Conservation (phyloP, 2,797 vertebrate species). For the Crax fasciolata region DNA sequence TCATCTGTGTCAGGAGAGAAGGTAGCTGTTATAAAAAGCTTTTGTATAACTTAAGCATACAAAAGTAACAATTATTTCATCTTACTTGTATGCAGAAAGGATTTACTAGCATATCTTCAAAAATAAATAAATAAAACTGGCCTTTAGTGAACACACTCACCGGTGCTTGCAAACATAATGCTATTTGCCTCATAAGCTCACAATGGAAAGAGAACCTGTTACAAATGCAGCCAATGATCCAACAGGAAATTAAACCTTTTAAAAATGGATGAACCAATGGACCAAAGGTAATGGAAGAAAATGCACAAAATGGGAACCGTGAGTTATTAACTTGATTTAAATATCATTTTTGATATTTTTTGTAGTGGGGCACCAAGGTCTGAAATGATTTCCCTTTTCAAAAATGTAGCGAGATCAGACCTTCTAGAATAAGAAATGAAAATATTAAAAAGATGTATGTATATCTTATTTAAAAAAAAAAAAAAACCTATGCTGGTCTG, state of each 20-base stretch:
- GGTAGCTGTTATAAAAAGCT: neutral
- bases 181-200: conserved; percentile 55
- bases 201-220: conserved; percentile 58
- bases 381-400: conserved; percentile 35
- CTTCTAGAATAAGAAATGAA: neutral
- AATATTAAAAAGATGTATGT: neutral
- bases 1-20: neutral
- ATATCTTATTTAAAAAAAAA: neutral
- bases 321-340: conserved; percentile 73
- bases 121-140: too few relatives aligned
- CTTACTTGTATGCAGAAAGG: neutral
- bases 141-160: conserved; percentile 1
- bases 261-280: conserved; percentile 75
- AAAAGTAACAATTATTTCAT: conserved; percentile 6
- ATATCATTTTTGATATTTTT: conserved; percentile 51
- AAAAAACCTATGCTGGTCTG: neutral
- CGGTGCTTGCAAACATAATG: conserved; percentile 43
- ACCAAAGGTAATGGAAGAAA: conserved; percentile 72
- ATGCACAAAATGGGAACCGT: conserved; percentile 48
- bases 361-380: neutral
- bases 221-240: conserved; percentile 75
- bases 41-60: neutral
- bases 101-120: neutral
- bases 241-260: conserved; percentile 75
- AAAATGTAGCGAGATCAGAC: neutral